Conservation (phyloP, 2,888 invertebrate genomes). For the Drosophila kuntzei region DNA sequence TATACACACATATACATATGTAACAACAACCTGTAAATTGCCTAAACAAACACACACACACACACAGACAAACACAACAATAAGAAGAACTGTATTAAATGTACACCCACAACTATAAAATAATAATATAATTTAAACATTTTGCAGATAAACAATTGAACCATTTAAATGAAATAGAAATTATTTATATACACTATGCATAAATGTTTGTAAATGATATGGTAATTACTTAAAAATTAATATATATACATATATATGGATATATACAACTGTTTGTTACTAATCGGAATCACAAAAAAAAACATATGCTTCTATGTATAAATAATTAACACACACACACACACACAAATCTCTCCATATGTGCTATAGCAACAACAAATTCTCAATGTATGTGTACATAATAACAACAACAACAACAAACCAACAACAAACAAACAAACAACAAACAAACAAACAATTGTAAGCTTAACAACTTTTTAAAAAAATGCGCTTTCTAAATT, state of each 20-base stretch:
- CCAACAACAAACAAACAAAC: too few species aligned
- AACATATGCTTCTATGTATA: constrained; percentile 21
- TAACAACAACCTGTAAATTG: constrained; percentile 61
- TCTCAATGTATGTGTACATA: constrained; percentile 54
- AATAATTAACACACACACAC: constrained; percentile 23
- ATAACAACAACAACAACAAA: constrained; percentile 6
- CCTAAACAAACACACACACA: constrained; percentile 31
- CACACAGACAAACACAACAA: constrained; percentile 21
- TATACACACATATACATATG: constrained; percentile 50
- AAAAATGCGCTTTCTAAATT: constrained; percentile 39
- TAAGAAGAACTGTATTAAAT: constrained; percentile 60
- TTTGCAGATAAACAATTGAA: constrained; percentile 17
- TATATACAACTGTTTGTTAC: constrained; percentile 24
- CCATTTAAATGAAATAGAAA: constrained; percentile 9
- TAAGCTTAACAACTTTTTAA: constrained; percentile 52
- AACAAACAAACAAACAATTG: too few species aligned
- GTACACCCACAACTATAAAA: constrained; percentile 40
- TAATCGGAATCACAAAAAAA: constrained; percentile 25
- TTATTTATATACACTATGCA: constrained; percentile 44
- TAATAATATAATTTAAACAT: constrained; percentile 1
- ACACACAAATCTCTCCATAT: constrained; percentile 67
- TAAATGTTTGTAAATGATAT: constrained; percentile 61
- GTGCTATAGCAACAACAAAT: constrained; percentile 68
- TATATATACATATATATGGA: constrained; percentile 40
- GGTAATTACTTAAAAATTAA: constrained; percentile 47